Evolutionary conservation across 1,140 invertebrate species (phyloP).

Genomic region (Whitmania pigra): DNA sequence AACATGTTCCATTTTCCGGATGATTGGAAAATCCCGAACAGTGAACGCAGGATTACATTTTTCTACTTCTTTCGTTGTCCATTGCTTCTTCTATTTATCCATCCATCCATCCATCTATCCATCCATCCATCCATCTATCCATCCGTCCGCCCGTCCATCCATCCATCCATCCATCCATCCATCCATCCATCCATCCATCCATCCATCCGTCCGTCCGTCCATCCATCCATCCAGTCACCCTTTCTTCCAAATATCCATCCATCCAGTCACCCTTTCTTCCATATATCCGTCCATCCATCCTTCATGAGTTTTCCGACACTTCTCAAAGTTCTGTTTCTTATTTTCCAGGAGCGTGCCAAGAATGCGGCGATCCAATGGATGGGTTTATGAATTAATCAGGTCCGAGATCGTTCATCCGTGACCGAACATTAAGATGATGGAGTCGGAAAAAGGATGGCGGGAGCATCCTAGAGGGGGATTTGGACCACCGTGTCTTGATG

Average conservation of each 20-base stretch:
- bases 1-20: too few relatives aligned
- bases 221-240: not conserved
- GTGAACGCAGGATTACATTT: not conserved
- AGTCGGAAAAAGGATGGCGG: too few relatives aligned
- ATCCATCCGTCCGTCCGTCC: not conserved
- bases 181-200: not conserved
- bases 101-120: not conserved
- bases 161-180: not conserved
- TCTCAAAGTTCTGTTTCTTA: too few relatives aligned
- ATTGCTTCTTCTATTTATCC: not conserved
- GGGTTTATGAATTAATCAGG: not conserved
- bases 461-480: too few relatives aligned
- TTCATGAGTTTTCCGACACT: too few relatives aligned
- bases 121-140: not conserved
- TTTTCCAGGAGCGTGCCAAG: too few relatives aligned
- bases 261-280: too few relatives aligned
- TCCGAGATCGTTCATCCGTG: not conserved
- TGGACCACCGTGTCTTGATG: too few relatives aligned
- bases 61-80: not conserved
- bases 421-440: too few relatives aligned
- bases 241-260: not conserved
- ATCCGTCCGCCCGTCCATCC: not conserved
- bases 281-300: not conserved
- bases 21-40: not conserved
- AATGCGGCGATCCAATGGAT: too few relatives aligned